Conservation (phyloP, 2,888 invertebrate species). For the Aleiodes leptofemur region DNA sequence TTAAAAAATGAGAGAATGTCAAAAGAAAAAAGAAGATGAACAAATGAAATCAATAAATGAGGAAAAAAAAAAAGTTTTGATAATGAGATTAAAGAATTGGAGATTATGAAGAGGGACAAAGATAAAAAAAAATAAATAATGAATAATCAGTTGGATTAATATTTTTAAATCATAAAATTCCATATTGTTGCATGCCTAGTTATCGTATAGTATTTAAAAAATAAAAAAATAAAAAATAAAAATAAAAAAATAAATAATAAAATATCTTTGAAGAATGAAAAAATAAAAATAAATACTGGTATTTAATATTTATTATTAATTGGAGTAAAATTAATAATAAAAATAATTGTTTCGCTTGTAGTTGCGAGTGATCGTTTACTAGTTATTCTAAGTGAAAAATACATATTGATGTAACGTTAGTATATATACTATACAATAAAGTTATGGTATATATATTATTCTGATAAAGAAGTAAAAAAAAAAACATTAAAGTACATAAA, state of each 20-base stretch:
- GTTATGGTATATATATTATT: constrained; percentile 47
- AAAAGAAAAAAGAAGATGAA: constrained; percentile 47
- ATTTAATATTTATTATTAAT: constrained; percentile 41
- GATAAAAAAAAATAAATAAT: constrained; percentile 49
- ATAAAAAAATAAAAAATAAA: constrained; percentile 35
- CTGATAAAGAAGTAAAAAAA: constrained; percentile 7
- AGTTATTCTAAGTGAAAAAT: constrained; percentile 50
- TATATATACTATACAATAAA: constrained; percentile 39
- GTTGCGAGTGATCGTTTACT: constrained; percentile 67
- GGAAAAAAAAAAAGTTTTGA: constrained; percentile 39
- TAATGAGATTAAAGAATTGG: constrained; percentile 41
- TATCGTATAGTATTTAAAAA: constrained; percentile 60
- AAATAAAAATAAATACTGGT: constrained; percentile 43
- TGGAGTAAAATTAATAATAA: constrained; percentile 37
- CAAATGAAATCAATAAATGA: constrained; percentile 39
- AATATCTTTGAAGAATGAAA: constrained; percentile 36
- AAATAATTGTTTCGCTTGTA: constrained; percentile 61
- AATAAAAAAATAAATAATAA: constrained; percentile 32
- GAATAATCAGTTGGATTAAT: constrained; percentile 58
- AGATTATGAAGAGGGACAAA: constrained; percentile 20
- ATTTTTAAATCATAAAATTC: constrained; percentile 70
- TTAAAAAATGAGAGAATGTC: constrained; percentile 46
- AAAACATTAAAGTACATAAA: too few relatives aligned
- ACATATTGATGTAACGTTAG: constrained; percentile 34
- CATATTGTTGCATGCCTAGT: constrained; percentile 74